These are phyloP conservation scores for Caenorhabditis zanzibari DNA, from an alignment of 2,888 invertebrate genomes.

Conservation along the genomic window DNA sequence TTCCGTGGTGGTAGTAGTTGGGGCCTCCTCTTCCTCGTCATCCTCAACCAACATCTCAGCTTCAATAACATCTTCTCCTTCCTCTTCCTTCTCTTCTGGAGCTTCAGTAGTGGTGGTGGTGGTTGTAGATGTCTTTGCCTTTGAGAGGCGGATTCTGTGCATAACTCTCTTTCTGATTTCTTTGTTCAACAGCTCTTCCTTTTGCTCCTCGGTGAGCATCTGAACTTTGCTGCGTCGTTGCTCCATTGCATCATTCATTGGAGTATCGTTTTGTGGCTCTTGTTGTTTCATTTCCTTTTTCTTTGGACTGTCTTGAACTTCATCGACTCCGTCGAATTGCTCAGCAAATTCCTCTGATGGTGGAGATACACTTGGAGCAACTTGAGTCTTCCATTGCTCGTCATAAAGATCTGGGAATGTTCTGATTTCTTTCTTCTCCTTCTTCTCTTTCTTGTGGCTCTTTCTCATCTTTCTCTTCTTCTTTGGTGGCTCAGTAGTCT, in stretches of 20 bases:
- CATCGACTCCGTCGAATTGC: conserved; percentile 61
- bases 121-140: conserved; percentile 21
- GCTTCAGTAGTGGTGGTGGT: conserved; percentile 12
- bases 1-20: conserved; percentile 51
- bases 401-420: conserved; percentile 61
- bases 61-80: conserved; percentile 35
- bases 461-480: conserved; percentile 59
- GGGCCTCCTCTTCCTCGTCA: conserved; percentile 28
- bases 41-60: conserved; percentile 40
- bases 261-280: conserved; percentile 60
- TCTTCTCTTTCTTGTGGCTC: conserved; percentile 33
- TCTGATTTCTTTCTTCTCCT: conserved; percentile 60
- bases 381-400: conserved; percentile 59
- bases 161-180: conserved; percentile 58
- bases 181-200: conserved; percentile 55
- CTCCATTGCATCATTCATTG: conserved; percentile 57
- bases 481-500: conserved; percentile 44
- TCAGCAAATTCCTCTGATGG: conserved; percentile 61
- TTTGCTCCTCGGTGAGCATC: conserved; percentile 51
- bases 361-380: conserved; percentile 62
- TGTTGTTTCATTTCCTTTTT: conserved; percentile 21
- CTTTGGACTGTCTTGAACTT: conserved; percentile 48
- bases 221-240: conserved; percentile 52
- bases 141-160: conserved; percentile 48
- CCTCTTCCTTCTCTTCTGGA: conserved; percentile 29